Evolutionary conservation across 2,888 invertebrate species (phyloP).

Genomic region (Oligia fasciuncula): DNA sequence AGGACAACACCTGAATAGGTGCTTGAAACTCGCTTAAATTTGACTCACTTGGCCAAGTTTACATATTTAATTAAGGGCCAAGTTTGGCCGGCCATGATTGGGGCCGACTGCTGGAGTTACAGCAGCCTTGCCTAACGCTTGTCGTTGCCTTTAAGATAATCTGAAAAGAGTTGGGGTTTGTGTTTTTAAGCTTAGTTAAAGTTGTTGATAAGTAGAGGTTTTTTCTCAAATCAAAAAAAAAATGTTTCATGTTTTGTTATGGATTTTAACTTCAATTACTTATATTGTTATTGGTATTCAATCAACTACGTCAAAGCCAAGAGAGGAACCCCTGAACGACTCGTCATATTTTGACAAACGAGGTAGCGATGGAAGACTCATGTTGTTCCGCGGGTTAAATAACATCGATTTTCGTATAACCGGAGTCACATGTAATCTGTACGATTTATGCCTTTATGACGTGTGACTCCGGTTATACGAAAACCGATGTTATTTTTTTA

Average conservation of each 20-base stretch:
- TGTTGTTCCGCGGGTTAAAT: too few relatives aligned
- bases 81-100: slow-evolving; percentile 52
- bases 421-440: too few relatives aligned
- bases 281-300: too few relatives aligned
- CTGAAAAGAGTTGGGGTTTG: background rate
- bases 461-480: too few relatives aligned
- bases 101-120: slow-evolving; percentile 34
- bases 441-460: too few relatives aligned
- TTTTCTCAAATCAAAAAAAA: too few relatives aligned
- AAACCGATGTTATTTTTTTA: too few relatives aligned
- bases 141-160: slow-evolving; percentile 30
- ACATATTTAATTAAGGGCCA: slow-evolving; percentile 65
- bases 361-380: too few relatives aligned
- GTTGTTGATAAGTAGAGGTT: background rate
- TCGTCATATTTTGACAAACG: too few relatives aligned
- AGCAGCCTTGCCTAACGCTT: slow-evolving; percentile 16
- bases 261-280: background rate
- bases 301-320: too few relatives aligned
- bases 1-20: slow-evolving; percentile 69
- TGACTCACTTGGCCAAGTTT: slow-evolving; percentile 61
- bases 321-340: too few relatives aligned
- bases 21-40: slow-evolving; percentile 67
- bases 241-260: background rate
- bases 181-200: background rate
- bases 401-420: too few relatives aligned